phyloP scores from a whole-genome alignment of 2,888 invertebrate species.

The Gastracanthus pulcherrimus region DNA sequence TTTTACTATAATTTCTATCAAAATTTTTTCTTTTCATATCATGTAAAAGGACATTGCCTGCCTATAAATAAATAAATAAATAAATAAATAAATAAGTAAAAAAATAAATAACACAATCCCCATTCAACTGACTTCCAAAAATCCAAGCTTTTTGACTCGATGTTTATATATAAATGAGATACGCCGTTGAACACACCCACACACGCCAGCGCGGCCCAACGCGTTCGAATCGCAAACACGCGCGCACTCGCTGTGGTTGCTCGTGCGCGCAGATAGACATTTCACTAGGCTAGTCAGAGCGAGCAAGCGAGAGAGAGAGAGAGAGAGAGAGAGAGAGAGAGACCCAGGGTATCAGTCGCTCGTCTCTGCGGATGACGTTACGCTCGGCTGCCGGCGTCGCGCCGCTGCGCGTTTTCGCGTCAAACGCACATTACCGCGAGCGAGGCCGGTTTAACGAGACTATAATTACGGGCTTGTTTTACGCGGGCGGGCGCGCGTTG shows the following conservation, averaged over 20 bases:
- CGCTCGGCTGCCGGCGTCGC: not conserved
- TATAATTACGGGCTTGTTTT: slow-evolving; percentile 22
- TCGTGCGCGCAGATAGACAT: slow-evolving; percentile 20
- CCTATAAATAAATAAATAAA: no score
- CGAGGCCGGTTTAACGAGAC: slow-evolving; percentile 12
- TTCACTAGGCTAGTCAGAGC: not conserved
- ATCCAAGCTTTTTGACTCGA: no score
- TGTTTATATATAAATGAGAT: no score
- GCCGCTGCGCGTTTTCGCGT: no score
- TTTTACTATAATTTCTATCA: no score
- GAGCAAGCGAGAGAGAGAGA: not conserved
- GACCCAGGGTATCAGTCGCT: not conserved
- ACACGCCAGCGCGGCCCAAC: not conserved
- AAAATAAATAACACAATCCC: no score
- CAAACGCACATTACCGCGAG: slow-evolving; percentile 16
- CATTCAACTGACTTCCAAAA: no score
- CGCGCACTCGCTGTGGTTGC: not conserved
- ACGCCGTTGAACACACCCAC: no score
- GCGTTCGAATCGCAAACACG: not conserved
- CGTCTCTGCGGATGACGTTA: slow-evolving; percentile 34
- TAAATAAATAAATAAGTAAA: no score
- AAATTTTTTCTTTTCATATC: no score
- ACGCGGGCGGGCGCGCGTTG: not conserved
- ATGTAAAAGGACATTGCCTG: no score
- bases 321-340: not conserved